These are phyloP conservation scores for Drosophila aldrichi DNA, from an alignment of 2,888 invertebrate species.

Conservation along the genomic window DNA sequence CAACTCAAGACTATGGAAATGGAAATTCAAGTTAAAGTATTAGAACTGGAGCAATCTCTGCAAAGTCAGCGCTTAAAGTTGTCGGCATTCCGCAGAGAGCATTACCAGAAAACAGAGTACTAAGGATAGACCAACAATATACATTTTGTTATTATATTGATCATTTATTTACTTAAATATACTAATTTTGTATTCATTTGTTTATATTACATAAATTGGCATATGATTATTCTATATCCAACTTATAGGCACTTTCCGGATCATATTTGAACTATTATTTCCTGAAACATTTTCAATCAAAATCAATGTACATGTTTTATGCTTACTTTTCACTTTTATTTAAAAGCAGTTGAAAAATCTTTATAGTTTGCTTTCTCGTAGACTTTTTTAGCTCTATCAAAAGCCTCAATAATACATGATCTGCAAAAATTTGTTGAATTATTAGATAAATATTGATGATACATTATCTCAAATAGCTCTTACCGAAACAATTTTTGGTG, in stretches of 20 bases:
- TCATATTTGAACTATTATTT: background rate
- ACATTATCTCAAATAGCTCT: slow-evolving; percentile 3
- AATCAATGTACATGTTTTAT: background rate
- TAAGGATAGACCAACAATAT: slow-evolving; percentile 41
- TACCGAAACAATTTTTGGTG: slow-evolving; percentile 95
- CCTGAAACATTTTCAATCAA: background rate
- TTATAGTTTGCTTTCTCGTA: slow-evolving; percentile 75
- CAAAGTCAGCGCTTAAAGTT: slow-evolving; percentile 94
- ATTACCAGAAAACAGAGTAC: slow-evolving; percentile 88
- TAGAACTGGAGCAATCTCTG: slow-evolving; percentile 96
- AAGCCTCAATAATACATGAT: slow-evolving; percentile 91
- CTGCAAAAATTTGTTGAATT: slow-evolving; percentile 85
- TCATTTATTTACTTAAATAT: slow-evolving; percentile 32
- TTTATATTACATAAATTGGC: slow-evolving; percentile 21
- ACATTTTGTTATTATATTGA: slow-evolving; percentile 25
- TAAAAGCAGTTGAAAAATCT: slow-evolving; percentile 74
- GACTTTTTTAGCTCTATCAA: slow-evolving; percentile 88
- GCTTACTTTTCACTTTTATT: slow-evolving; percentile 67
- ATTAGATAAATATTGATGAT: background rate
- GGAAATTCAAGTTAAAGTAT: slow-evolving; percentile 97
- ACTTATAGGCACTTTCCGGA: background rate
- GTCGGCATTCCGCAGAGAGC: slow-evolving; percentile 94
- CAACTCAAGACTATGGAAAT: slow-evolving; percentile 98
- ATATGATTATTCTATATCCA: slow-evolving; percentile 1
- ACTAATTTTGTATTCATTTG: slow-evolving; percentile 29